Base-by-base conservation (phyloP, 2,113 vertebrate genomes). In the Bubalus kerabau region DNA sequence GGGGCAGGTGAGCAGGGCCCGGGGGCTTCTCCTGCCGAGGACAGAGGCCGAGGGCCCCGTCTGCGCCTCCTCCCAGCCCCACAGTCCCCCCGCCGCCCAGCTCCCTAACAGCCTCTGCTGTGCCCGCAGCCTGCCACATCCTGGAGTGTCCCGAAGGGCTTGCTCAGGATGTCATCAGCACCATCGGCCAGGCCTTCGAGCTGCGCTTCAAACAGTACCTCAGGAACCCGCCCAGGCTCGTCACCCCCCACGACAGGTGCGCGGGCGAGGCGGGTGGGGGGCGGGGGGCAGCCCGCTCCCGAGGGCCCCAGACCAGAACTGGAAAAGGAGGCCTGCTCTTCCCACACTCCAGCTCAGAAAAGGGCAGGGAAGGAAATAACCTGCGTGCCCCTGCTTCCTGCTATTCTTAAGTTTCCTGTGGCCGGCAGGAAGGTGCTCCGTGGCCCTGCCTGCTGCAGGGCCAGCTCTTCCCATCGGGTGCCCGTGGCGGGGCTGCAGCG, bases 91-190 rank as follows among this genome's bases (percentile, higher is more conserved):
- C 17, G 2, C n/a, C 19, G 2, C n/a, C n/a, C 59, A 48, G 91
- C 82, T 97, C 93, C 83, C 30, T 17, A 64, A 54, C 17, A 48
- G 26, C 48, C 62, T 97, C 40, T 28, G 1, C 88, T 30, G 46
- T 92, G 2, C 94, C 43, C 59, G 2, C 98, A 99, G 99, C 99
- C 81, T 99, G 99, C 98, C 99, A 99, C 85, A 99, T 99, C 98
- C 98, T 99, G 98, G 99, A 99, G 98, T 99, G 99, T 97, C 99
- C 99, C 0, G 99, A 99, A 98, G 99, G 99, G 88, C 98, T 99
- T 60, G 99, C 99, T 1, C 99, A 99, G 99, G 99, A 99, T 0
- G 99, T 99, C 94, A 99, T 99, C 99, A 99, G 99, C 99, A 99
- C 99, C 98, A 99, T 99, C 0, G 99, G 99, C 4, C 99, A 99